A percentile compares a stretch with the other conserved stretches of the same genome.
Conservation (phyloP, 1,140 invertebrate genomes). For the Drosophila mauritiana region DNA sequence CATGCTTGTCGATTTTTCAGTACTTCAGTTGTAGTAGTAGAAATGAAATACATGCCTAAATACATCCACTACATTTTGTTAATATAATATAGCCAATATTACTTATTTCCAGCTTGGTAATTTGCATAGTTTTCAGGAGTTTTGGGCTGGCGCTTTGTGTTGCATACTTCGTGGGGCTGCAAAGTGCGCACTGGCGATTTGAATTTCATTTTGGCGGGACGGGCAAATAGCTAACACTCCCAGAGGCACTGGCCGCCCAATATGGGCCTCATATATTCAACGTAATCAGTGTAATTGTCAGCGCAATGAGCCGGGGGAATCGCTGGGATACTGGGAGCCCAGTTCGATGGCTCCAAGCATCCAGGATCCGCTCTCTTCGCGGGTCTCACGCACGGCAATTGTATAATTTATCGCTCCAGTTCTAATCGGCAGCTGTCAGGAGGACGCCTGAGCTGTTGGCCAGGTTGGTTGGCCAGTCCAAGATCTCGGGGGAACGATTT, state of each 20-base stretch:
- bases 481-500: conserved; percentile 79
- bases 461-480: neutral
- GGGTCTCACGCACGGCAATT: conserved; percentile 78
- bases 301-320: conserved; percentile 54
- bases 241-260: conserved; percentile 49
- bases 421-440: conserved; percentile 79
- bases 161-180: conserved; percentile 63
- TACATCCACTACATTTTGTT: neutral
- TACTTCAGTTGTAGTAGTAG: neutral
- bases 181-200: conserved; percentile 59
- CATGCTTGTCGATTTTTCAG: conserved; percentile 25
- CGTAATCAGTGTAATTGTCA: conserved; percentile 82
- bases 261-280: conserved; percentile 78
- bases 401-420: conserved; percentile 83
- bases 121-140: conserved; percentile 65
- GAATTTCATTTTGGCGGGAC: conserved; percentile 4
- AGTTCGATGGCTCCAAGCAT: conserved; percentile 10
- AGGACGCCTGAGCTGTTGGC: conserved; percentile 34
- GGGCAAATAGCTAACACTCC: conserved; percentile 65
- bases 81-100: too few relatives aligned
- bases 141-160: conserved; percentile 12
- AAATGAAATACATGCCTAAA: too few relatives aligned
- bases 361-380: conserved; percentile 38
- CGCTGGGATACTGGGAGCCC: neutral
- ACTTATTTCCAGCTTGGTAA: neutral